Percentiles rank a stretch among this genome's conserved stretches.
phyloP scores from a whole-genome alignment of 23 tunicate genomes.

The Halocynthia aurantium region DNA sequence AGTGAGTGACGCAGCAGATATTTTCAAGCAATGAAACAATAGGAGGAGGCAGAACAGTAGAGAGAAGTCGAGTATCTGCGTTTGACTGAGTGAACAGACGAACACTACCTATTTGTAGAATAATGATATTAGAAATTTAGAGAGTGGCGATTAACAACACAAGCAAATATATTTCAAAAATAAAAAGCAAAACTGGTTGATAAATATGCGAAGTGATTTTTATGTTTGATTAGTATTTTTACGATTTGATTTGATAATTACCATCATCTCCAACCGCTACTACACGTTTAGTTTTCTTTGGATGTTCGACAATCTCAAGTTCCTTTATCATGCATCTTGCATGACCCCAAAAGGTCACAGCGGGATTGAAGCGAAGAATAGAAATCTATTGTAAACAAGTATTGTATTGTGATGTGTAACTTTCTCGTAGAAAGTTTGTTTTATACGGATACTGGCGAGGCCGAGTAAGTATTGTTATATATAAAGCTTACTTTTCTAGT shows the following conservation, averaged over 20 bases:
- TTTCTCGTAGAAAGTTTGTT: neutral
- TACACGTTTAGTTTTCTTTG: constrained; percentile 32
- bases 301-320: constrained; percentile 20
- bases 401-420: neutral
- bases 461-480: neutral
- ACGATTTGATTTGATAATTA: no score
- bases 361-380: constrained; percentile 37
- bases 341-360: constrained; percentile 65
- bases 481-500: constrained; percentile 22
- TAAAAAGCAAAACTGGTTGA: no score
- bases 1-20: constrained; percentile 29
- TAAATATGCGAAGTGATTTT: no score
- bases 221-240: no score
- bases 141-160: no score
- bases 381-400: constrained; percentile 24
- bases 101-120: constrained; percentile 23
- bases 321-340: constrained; percentile 20
- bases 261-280: constrained; percentile 69
- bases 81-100: constrained; percentile 27
- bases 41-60: constrained; percentile 70
- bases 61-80: constrained; percentile 11
- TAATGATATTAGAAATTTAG: no score
- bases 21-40: constrained; percentile 20
- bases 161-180: no score
- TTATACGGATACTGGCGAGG: neutral